These are phyloP conservation scores for Anorthoa munda DNA, from an alignment of 2,888 invertebrate species.

Conservation along the genomic window DNA sequence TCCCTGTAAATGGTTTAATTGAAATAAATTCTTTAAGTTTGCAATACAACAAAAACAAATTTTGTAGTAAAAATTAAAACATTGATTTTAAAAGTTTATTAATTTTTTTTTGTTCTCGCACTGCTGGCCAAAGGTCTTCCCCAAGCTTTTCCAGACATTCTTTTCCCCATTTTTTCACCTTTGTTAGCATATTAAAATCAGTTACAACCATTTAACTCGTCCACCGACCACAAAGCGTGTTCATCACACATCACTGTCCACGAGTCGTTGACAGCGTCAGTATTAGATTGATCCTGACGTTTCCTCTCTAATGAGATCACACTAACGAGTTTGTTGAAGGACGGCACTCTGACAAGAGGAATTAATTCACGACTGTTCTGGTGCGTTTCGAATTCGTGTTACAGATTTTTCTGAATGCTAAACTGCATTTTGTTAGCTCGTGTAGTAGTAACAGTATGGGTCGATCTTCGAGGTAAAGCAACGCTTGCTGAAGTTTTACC, in stretches of 20 bases:
- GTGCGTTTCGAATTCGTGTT: conserved; percentile 2
- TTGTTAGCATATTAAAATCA: neutral
- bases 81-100: no score
- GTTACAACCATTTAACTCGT: neutral
- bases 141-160: no score
- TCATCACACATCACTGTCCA: conserved; percentile 30
- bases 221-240: conserved; percentile 27
- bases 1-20: no score
- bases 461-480: no score
- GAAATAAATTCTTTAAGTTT: no score
- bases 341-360: conserved; percentile 22
- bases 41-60: no score
- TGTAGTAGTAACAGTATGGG: no score
- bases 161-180: neutral
- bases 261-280: conserved; percentile 62
- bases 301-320: conserved; percentile 66
- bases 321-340: conserved; percentile 64
- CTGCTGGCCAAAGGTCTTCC: no score
- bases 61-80: no score
- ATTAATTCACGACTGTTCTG: conserved; percentile 36
- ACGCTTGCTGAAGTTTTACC: no score
- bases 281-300: conserved; percentile 71
- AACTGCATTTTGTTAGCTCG: neutral
- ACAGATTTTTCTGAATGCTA: conserved; percentile 5
- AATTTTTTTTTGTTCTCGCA: no score